These are phyloP conservation scores for Sminthopsis crassicaudata DNA, from an alignment of 2,113 vertebrate species.

Conservation along the genomic window DNA sequence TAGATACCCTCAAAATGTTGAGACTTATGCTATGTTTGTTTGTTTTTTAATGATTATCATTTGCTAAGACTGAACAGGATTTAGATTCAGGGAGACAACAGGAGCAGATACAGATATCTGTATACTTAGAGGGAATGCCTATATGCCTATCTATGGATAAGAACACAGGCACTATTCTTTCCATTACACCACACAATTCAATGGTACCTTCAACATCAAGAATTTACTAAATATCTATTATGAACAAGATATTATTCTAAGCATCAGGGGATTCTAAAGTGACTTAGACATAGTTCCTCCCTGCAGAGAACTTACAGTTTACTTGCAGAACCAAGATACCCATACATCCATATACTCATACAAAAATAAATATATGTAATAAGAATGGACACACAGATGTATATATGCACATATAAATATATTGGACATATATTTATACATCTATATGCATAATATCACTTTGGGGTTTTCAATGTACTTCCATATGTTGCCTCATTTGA, in stretches of 20 bases:
- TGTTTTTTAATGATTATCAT: not conserved
- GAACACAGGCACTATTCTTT: not conserved
- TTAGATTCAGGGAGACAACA: not conserved
- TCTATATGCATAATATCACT: not conserved
- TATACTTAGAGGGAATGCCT: not conserved
- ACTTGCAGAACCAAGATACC: not conserved
- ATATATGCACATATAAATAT: too few species aligned
- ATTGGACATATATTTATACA: not conserved
- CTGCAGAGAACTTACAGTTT: not conserved
- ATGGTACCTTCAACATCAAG: not conserved
- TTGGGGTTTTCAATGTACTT: not conserved
- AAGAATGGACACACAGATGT: not conserved
- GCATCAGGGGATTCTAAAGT: not conserved
- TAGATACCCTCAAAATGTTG: not conserved
- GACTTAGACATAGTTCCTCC: not conserved
- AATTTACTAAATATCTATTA: not conserved
- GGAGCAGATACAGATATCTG: not conserved
- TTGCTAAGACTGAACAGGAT: slow-evolving; percentile 10
- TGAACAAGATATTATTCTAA: not conserved
- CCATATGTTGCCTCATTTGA: not conserved
- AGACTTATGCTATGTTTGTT: not conserved
- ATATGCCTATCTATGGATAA: not conserved
- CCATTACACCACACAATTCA: not conserved
- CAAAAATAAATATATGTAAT: not conserved
- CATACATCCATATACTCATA: not conserved